Base-by-base conservation (phyloP, 1,140 invertebrate genomes). In the Rhizoglyphus robini region DNA sequence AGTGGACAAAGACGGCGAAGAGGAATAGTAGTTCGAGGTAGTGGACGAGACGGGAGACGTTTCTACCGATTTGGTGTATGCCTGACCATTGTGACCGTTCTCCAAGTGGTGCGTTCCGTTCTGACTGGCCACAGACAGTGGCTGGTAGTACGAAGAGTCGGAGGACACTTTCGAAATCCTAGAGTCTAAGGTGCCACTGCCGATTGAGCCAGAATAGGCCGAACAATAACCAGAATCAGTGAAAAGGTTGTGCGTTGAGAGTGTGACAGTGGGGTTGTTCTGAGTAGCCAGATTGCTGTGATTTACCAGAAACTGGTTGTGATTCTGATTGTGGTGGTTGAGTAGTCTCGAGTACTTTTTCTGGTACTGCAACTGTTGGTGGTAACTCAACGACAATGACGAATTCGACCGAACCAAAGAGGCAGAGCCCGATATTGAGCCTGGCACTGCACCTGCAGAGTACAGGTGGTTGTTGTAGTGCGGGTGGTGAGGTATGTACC, bases 221-320 rank as follows among this genome's bases (percentile, higher is more conserved):
- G 51, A 54, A 54, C 51, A 54, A 32, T 54, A 54, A 32, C 51
- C 51, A 15, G 51, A 54, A 54, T 54, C 51, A 20, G 51, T 11
- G 51, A 54, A 54, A 8, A 54, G 51, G 20, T 54, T 54, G 31
- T 54, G 51, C 20, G 51, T 54, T 8, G 51, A 54, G 23, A 54
- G 51, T 5, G 51, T 20, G 20, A 54, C 51, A 23, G 41, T 27
- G 8, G 51, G 51, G 31, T 54, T 8, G 8, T 25, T 32, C 41
- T 46, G 41, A 23, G 15, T 46, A 23, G 41, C 15, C 41, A 46
- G 15, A 15, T 15, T 15, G 15, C 15, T 15, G 41, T 46, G 41
- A 23, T 46, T 15, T 15, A 23, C 23, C 51, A 27, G 20, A 5
- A 15, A 32, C 15, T 25, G 51, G 51, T 5, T 15, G 23, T 8